phyloP scores from a whole-genome alignment of 2,113 vertebrate genomes.

The Tragelaphus imberbis region DNA sequence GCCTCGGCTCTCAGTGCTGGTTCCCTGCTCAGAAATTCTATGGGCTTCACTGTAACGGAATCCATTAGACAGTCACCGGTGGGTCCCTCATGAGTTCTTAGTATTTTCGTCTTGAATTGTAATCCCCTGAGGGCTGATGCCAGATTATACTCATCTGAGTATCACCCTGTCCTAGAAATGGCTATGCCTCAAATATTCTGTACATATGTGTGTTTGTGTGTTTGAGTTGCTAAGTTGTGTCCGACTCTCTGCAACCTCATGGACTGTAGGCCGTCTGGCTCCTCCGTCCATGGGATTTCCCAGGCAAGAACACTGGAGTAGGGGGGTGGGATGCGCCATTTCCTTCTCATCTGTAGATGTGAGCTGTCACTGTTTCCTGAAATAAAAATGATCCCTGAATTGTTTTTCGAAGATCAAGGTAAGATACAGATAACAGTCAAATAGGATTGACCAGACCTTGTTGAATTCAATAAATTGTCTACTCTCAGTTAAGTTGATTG shows the following conservation, averaged over 20 bases:
- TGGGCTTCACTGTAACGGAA: neutral
- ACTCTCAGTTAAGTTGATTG: neutral
- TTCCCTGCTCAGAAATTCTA: neutral
- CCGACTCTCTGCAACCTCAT: neutral
- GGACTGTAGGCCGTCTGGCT: neutral
- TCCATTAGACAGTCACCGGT: too few relatives aligned
- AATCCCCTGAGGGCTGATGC: neutral
- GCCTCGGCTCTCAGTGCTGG: neutral
- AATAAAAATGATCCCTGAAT: neutral
- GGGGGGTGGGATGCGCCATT: neutral
- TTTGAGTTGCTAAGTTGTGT: neutral
- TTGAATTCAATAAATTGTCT: neutral
- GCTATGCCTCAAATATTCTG: neutral
- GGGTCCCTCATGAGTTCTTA: neutral
- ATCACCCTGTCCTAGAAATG: neutral
- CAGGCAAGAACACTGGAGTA: neutral
- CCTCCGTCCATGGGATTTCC: neutral
- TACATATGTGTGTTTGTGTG: neutral
- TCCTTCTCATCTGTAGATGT: neutral
- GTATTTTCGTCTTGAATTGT: neutral
- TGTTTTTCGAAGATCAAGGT: neutral
- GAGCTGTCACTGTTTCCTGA: neutral
- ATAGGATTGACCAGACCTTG: neutral
- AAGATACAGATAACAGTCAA: neutral
- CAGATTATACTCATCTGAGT: neutral